phyloP scores from a whole-genome alignment of 1,140 invertebrate species.

The Drosophila rufa region DNA sequence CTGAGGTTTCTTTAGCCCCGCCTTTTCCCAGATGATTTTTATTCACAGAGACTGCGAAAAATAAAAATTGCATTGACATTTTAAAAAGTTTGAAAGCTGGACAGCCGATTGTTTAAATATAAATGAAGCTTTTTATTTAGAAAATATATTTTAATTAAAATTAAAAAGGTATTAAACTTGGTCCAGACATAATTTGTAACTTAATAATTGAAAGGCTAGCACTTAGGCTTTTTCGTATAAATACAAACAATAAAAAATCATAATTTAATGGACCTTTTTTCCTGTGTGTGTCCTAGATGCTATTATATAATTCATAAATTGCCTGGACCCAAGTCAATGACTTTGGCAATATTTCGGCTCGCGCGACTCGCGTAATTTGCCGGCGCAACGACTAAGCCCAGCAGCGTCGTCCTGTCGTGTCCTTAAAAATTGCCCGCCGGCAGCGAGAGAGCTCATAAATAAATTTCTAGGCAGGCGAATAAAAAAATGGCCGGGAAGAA shows the following conservation, averaged over 20 bases:
- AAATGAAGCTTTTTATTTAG: background rate
- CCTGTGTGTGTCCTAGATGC: constrained; percentile 14
- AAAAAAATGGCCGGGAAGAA: constrained; percentile 24
- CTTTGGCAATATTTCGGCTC: constrained; percentile 70
- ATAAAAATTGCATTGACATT: background rate
- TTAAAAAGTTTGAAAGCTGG: background rate
- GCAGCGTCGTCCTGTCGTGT: constrained; percentile 65
- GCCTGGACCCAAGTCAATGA: constrained; percentile 64
- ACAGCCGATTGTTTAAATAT: background rate
- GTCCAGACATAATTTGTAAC: too few relatives aligned
- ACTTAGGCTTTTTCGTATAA: background rate
- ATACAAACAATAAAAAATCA: background rate
- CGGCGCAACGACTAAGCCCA: constrained; percentile 47
- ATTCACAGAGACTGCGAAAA: constrained; percentile 1
- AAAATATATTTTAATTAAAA: background rate
- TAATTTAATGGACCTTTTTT: constrained; percentile 2
- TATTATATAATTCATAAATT: constrained; percentile 74
- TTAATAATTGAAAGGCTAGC: background rate
- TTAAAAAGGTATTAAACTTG: background rate
- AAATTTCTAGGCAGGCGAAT: constrained; percentile 44
- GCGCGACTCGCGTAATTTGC: constrained; percentile 64
- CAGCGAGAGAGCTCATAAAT: constrained; percentile 48
- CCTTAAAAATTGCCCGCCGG: constrained; percentile 53
- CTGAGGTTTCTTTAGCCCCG: constrained; percentile 10
- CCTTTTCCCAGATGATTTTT: constrained; percentile 30